Evolutionary conservation across 2,888 invertebrate genomes (phyloP), one percentile per base, ranked within the genome.

Genomic region (Cryptophagus acutangulus): DNA sequence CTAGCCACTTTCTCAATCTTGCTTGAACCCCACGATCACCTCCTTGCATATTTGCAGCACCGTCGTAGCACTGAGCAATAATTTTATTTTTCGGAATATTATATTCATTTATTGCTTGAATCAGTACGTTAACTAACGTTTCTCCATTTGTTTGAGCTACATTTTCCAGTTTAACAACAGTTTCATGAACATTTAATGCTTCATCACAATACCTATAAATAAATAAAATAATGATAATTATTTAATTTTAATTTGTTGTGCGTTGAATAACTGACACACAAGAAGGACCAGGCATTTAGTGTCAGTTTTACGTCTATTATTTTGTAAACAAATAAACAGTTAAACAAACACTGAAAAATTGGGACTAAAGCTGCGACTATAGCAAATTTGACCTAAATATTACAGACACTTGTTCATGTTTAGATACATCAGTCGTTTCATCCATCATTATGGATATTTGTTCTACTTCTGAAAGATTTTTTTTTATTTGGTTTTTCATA

Each of bases 1-100:
- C n/a, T 20, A 20, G 24, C 24, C 24, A 20, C n/a, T 20, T 20
- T 6, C n/a, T 20, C 24, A 20, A 20, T 20, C 24, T 6, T 8
- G 24, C 24, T 20, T 20, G 24, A n/a, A 20, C 24, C n/a, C 24
- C 24, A n/a, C 24, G 6, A 8, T 20, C 24, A n/a, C 24, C 24
- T n/a, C 24, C 24, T n/a, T 20, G 24, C 24, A 20, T 20, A 20
- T 20, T 20, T 20, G 24, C 24, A 20, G 24, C 24, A 20, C 24
- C 24, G n/a, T 20, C 24, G 24, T 20, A 20, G n/a, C 24, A 20
- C 24, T 20, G 24, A n/a, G n/a, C 24, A 8, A 20, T 20, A 20
- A 20, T 20, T 20, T 20, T 20, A 6, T 20, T n/a, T 20, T 20
- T 20, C 6, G 24, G 24, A 20, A 20, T n/a, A n/a, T 20, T n/a